Conservation (phyloP, 2,888 invertebrate species). For the Cyrtodaria siliqua region DNA sequence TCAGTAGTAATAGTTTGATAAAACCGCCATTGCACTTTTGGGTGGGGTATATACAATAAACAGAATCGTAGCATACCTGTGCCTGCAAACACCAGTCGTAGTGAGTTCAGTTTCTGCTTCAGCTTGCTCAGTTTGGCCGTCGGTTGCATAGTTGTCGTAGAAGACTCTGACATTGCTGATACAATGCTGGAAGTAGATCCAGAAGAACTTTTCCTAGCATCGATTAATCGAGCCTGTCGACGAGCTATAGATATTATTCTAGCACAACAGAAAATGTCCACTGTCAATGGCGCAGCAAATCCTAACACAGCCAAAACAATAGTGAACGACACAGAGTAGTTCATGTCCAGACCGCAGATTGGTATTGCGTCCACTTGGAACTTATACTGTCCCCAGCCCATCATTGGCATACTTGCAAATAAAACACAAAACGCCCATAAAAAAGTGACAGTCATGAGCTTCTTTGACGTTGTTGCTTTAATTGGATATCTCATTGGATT, state of each 20-base stretch:
- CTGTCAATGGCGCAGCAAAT: conserved; percentile 60
- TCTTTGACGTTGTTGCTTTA: conserved; percentile 61
- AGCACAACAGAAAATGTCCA: conserved; percentile 70
- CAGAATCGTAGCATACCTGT: conserved; percentile 51
- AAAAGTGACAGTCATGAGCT: conserved; percentile 49
- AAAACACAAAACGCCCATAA: conserved; percentile 72
- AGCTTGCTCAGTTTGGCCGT: conserved; percentile 46
- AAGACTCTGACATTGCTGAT: conserved; percentile 23
- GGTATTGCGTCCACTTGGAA: conserved; percentile 75
- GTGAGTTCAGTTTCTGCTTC: conserved; percentile 59
- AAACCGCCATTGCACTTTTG: too few relatives aligned
- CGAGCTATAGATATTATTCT: conserved; percentile 69
- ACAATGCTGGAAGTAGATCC: conserved; percentile 39
- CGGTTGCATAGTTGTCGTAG: conserved; percentile 33
- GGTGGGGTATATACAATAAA: too few relatives aligned
- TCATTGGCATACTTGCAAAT: conserved; percentile 68
- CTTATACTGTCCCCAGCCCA: conserved; percentile 76
- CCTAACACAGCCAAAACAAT: conserved; percentile 63
- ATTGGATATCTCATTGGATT: conserved; percentile 76
- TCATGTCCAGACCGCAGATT: conserved; percentile 68
- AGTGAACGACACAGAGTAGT: conserved; percentile 57
- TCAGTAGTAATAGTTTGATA: too few relatives aligned
- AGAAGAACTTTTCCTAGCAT: conserved; percentile 43
- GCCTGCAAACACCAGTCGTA: conserved; percentile 59
- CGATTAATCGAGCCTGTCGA: conserved; percentile 65